Percentiles rank a stretch among this genome's conserved stretches.
phyloP scores from a whole-genome alignment of 2,888 invertebrate genomes.

The Cistogaster globosa region DNA sequence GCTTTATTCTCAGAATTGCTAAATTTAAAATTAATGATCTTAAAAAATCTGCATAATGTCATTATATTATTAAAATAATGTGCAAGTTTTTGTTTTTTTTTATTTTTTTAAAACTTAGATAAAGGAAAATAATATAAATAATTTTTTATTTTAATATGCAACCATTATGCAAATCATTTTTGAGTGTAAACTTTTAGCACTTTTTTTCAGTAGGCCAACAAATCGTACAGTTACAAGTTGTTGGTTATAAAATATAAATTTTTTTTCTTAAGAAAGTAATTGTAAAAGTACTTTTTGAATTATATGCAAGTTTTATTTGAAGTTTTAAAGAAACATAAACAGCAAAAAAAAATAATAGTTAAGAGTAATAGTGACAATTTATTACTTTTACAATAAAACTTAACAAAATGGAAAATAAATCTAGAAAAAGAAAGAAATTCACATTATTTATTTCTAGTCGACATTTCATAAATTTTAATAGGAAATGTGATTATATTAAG shows the following conservation, averaged over 20 bases:
- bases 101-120: too few species aligned
- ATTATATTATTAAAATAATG: too few species aligned
- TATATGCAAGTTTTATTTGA: slow-evolving; percentile 55
- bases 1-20: too few species aligned
- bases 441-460: slow-evolving; percentile 35
- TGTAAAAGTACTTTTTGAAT: slow-evolving; percentile 61
- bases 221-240: slow-evolving; percentile 43
- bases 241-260: slow-evolving; percentile 53
- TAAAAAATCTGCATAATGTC: too few species aligned
- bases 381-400: slow-evolving; percentile 79
- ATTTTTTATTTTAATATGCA: too few species aligned
- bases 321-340: slow-evolving; percentile 49
- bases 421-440: slow-evolving; percentile 55
- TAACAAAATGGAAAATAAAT: slow-evolving; percentile 78
- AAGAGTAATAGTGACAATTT: slow-evolving; percentile 76
- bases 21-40: too few species aligned
- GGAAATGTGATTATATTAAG: slow-evolving; percentile 9
- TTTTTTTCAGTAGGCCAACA: slow-evolving; percentile 50
- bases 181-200: background rate
- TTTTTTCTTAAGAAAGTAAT: slow-evolving; percentile 59
- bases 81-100: too few species aligned
- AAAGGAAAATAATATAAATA: too few species aligned
- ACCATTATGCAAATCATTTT: background rate
- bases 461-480: slow-evolving; percentile 30
- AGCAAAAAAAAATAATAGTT: slow-evolving; percentile 41